Base-by-base conservation (phyloP, 2,888 invertebrate genomes). In the Plagiodera versicolora region DNA sequence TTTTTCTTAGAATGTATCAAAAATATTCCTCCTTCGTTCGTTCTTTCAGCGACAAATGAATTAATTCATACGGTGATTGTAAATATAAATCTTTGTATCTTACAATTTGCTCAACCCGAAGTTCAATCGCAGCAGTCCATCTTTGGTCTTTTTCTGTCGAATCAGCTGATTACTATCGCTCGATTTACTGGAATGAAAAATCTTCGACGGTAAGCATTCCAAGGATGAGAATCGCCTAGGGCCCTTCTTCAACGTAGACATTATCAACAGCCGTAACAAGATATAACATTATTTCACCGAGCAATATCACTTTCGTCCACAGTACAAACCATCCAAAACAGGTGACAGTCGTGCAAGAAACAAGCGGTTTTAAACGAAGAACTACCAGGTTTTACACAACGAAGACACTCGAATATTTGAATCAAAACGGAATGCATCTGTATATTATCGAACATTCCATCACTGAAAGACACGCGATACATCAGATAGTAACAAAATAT, bases 161-260 rank as follows among this genome's bases (percentile, higher is more conserved):
- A 49, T 52, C 58, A 71, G 49, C 14, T 70, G 61, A 30, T 71
- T 64, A 58, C 72, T 14, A 14, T 39, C 74, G 71, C 72, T 74
- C 24, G 71, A 72, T 53, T 64, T 69, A 24, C 69, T 62, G 39
- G 72, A 67, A 30, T 68, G 66, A 63, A 72, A 73, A 56, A 72
- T 67, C 51, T 68, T 69, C 24, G 71, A 61, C 11, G 66, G 55
- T 58, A 75, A 67, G 67, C 74, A 75, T 61, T 77, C 77, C 58
- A 74, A 68, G 17, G 75, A 75, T 35, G 65, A 73, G 57, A 71
- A 75, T 65, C 70, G 74, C 73, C 72, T 64, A 69, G 65, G 44
- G 61, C 55, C 65, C 61, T 70, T 30, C 68, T 66, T 60, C 63
- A 39, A 39, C 14, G n/a, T 10, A 39, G 14, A 39, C 39, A 39